Percentiles rank a stretch among this genome's conserved stretches.
These are phyloP conservation scores for Tribolium freemani DNA, from an alignment of 2,888 invertebrate genomes.

Conservation along the genomic window DNA sequence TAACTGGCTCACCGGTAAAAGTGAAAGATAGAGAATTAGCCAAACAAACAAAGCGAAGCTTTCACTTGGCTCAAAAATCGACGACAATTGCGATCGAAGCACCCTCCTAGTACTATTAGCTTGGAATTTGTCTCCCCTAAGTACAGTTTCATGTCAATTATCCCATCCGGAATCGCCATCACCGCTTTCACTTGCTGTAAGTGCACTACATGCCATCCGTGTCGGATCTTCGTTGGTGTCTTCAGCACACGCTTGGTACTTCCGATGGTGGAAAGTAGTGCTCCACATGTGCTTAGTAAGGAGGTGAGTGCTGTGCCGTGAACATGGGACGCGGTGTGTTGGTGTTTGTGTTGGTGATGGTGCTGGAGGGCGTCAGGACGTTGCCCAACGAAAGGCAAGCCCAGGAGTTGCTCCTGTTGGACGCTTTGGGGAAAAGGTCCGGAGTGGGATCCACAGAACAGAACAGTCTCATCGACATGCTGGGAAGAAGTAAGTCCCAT, in stretches of 20 bases:
- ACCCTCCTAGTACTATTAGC: not conserved
- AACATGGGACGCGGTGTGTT: slow-evolving; percentile 57
- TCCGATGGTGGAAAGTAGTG: slow-evolving; percentile 60
- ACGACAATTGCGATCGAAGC: not conserved
- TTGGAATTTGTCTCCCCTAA: not conserved
- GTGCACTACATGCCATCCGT: slow-evolving; percentile 54
- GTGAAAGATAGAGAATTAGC: slow-evolving; percentile 58
- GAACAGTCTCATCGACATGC: slow-evolving; percentile 84
- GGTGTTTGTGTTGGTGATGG: slow-evolving; percentile 49
- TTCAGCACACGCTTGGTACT: slow-evolving; percentile 52
- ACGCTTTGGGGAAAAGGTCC: slow-evolving; percentile 78
- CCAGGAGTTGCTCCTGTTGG: slow-evolving; percentile 81
- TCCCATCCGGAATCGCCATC: slow-evolving; percentile 33
- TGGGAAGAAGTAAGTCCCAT: slow-evolving; percentile 82
- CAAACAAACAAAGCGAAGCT: slow-evolving; percentile 56
- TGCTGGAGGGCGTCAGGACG: slow-evolving; percentile 57
- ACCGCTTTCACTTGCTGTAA: slow-evolving; percentile 60
- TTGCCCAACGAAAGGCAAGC: slow-evolving; percentile 77
- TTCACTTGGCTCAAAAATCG: slow-evolving; percentile 50
- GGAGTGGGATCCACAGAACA: slow-evolving; percentile 73
- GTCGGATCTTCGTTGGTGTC: slow-evolving; percentile 48
- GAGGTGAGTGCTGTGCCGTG: slow-evolving; percentile 58
- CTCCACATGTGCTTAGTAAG: slow-evolving; percentile 60
- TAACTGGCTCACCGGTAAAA: slow-evolving; percentile 61
- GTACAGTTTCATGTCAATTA: slow-evolving; percentile 5